Evolutionary conservation across 2,888 invertebrate species (phyloP).

Genomic region (Drosophila barbarae): DNA sequence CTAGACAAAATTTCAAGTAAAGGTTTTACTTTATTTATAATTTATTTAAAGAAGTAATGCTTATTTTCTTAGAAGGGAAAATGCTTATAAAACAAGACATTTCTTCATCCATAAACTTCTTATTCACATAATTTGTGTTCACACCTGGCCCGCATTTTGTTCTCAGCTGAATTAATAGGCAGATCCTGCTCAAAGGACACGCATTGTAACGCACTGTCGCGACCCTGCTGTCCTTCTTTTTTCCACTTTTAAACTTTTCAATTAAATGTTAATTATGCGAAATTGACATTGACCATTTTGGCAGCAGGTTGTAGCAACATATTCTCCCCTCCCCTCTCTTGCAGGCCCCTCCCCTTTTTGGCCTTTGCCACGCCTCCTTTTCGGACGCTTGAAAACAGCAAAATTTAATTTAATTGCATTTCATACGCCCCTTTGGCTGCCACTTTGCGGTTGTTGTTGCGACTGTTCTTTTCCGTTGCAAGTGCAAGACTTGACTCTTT

Average conservation of each 20-base stretch:
- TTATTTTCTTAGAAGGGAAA: background rate
- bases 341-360: background rate
- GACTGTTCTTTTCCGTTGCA: slow-evolving; percentile 26
- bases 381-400: slow-evolving; percentile 63
- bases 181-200: slow-evolving; percentile 25
- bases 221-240: slow-evolving; percentile 2
- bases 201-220: slow-evolving; percentile 50
- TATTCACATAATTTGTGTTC: slow-evolving; percentile 4
- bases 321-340: background rate
- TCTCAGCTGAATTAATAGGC: slow-evolving; percentile 8
- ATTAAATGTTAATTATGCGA: slow-evolving; percentile 69
- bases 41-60: background rate
- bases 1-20: background rate
- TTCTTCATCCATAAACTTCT: background rate
- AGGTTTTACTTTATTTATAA: background rate
- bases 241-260: slow-evolving; percentile 47
- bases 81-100: background rate
- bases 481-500: slow-evolving; percentile 64
- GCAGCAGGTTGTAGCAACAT: slow-evolving; percentile 40
- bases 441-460: slow-evolving; percentile 46
- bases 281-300: slow-evolving; percentile 70
- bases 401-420: slow-evolving; percentile 74
- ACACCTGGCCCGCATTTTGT: slow-evolving; percentile 17
- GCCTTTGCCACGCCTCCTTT: slow-evolving; percentile 13
- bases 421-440: slow-evolving; percentile 72